Conservation (phyloP, 2,113 vertebrate genomes). For the Cygnus atratus region DNA sequence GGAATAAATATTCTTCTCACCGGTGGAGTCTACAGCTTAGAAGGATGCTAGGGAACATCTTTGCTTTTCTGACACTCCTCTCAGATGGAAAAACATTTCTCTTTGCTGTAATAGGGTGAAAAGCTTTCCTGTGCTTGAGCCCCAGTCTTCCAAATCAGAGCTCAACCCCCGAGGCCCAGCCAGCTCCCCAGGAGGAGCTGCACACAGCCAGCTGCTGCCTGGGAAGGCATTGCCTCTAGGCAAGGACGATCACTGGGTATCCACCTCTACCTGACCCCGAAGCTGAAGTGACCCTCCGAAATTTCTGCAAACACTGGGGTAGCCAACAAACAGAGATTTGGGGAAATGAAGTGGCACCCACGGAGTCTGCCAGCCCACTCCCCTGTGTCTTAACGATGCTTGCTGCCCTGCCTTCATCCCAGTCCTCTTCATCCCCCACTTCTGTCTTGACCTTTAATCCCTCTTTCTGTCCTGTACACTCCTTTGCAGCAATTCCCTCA, state of each 20-base stretch:
- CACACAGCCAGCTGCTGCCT: not conserved
- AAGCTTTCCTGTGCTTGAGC: not conserved
- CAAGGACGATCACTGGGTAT: not conserved
- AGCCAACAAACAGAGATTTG: not conserved
- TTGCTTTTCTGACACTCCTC: constrained; percentile 20
- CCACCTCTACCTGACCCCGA: not conserved
- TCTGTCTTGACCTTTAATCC: not conserved
- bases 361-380: not conserved
- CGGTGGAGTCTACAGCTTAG: not conserved
- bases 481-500: not conserved
- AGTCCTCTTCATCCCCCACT: not conserved
- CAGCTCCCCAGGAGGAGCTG: not conserved
- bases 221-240: not conserved
- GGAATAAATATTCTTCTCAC: not conserved
- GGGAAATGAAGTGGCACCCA: not conserved
- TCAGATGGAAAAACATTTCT: not conserved
- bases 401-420: not conserved
- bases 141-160: not conserved
- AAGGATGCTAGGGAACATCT: not conserved
- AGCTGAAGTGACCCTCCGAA: not conserved
- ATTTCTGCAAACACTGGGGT: not conserved
- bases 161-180: not conserved
- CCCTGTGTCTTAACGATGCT: not conserved
- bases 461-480: not conserved
- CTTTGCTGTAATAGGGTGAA: not conserved